Evolutionary conservation across 23 tunicate species (phyloP).

Genomic region (Styela plicata): DNA sequence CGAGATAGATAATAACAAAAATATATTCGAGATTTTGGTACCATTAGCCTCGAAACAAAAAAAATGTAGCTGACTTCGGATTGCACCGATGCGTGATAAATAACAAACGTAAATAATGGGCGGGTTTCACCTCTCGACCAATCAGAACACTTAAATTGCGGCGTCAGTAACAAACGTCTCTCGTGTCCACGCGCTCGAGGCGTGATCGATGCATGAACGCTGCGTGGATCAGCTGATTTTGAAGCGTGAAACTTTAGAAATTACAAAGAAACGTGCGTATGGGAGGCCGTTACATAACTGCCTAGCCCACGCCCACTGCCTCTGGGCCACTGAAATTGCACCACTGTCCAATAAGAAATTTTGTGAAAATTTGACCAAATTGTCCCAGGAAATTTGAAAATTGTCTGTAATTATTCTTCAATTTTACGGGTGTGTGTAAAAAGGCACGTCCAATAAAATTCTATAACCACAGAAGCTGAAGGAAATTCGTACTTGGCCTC

Average conservation of each 20-base stretch:
- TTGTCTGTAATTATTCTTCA: too few species aligned
- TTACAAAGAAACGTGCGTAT: not conserved
- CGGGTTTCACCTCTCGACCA: slow-evolving; percentile 21
- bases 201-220: slow-evolving; percentile 27
- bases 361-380: too few species aligned
- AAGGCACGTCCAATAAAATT: too few species aligned
- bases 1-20: too few species aligned
- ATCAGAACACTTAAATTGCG: not conserved
- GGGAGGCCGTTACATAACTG: slow-evolving; percentile 24
- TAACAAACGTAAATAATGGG: slow-evolving; percentile 18
- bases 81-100: not conserved
- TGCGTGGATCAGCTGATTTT: not conserved
- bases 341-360: not conserved
- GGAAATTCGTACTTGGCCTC: too few species aligned
- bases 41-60: too few species aligned
- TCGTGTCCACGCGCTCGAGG: slow-evolving; percentile 26
- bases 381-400: too few species aligned
- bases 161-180: not conserved
- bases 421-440: too few species aligned
- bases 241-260: not conserved
- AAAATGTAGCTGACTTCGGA: too few species aligned
- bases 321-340: slow-evolving; percentile 24
- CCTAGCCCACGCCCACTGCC: slow-evolving; percentile 20
- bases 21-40: too few species aligned
- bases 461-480: too few species aligned